Evolutionary conservation across 2,888 invertebrate genomes (phyloP).

Genomic region (Rhopalosiphum nymphaeae): DNA sequence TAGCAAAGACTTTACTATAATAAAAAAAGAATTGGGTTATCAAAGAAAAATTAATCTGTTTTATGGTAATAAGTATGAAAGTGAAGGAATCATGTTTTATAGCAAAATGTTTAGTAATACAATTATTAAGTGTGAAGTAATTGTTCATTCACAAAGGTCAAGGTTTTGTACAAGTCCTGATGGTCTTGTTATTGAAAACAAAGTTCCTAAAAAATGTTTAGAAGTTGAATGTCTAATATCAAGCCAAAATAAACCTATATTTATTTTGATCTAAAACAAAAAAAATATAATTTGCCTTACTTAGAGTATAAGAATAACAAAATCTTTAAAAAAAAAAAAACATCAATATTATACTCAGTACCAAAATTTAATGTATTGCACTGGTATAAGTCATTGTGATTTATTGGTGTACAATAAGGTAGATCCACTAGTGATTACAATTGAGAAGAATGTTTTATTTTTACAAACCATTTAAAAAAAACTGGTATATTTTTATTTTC

Average conservation of each 20-base stretch:
- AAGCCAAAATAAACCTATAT: too few species aligned
- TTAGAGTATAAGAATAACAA: too few species aligned
- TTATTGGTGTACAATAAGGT: too few species aligned
- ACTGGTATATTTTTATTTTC: conserved; percentile 6
- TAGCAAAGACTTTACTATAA: not conserved
- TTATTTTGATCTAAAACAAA: too few species aligned
- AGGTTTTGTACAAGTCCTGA: not conserved
- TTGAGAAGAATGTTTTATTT: too few species aligned
- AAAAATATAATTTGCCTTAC: too few species aligned
- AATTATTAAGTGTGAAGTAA: not conserved
- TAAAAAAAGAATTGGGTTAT: not conserved
- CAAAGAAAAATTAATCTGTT: not conserved
- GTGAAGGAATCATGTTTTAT: conserved; percentile 1
- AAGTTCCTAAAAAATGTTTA: not conserved
- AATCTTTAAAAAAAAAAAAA: too few species aligned
- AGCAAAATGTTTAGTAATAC: not conserved
- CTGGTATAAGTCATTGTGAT: too few species aligned
- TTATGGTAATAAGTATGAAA: conserved; percentile 19
- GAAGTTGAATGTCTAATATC: conserved; percentile 30
- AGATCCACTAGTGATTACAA: too few species aligned
- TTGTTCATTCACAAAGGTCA: not conserved
- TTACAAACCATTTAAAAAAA: too few species aligned
- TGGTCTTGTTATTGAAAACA: conserved; percentile 7
- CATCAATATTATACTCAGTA: too few species aligned
- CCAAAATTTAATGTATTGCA: too few species aligned